phyloP scores from a whole-genome alignment of 1,140 invertebrate species.

The Drosophila baimaii region DNA sequence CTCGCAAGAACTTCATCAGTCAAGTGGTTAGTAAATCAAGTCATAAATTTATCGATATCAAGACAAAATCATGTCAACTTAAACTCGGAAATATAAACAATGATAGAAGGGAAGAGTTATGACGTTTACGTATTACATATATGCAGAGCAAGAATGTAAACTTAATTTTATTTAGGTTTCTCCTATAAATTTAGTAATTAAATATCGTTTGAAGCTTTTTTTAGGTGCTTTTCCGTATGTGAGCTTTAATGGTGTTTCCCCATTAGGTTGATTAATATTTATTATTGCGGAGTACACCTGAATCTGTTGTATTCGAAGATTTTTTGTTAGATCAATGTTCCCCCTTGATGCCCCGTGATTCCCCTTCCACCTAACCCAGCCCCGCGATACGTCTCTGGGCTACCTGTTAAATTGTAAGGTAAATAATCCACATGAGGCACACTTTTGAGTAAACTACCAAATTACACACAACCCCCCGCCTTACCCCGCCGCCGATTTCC shows the following conservation, averaged over 20 bases:
- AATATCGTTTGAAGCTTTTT: neutral
- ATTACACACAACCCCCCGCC: conserved; percentile 51
- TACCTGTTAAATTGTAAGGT: conserved; percentile 73
- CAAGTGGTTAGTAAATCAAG: conserved; percentile 72
- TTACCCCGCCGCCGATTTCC: conserved; percentile 5
- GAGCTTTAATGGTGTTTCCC: neutral
- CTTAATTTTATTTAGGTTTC: neutral
- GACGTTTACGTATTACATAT: neutral
- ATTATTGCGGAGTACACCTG: conserved; percentile 3
- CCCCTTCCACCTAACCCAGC: neutral
- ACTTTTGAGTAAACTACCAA: conserved; percentile 66
- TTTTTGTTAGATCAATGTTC: conserved; percentile 9
- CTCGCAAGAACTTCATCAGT: conserved; percentile 71
- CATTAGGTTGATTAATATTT: conserved; percentile 29
- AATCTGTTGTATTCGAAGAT: conserved; percentile 7
- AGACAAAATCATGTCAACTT: conserved; percentile 67
- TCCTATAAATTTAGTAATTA: neutral
- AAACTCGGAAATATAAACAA: conserved; percentile 25
- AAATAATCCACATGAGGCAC: conserved; percentile 67
- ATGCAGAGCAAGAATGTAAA: neutral
- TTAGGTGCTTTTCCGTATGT: neutral
- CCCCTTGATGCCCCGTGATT: conserved; percentile 3
- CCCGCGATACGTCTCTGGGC: conserved; percentile 24
- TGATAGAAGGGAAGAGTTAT: neutral
- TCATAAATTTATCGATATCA: conserved; percentile 70